Evolutionary conservation across 2,888 invertebrate genomes (phyloP).

Genomic region (Caenorhabditis macrosperma): DNA sequence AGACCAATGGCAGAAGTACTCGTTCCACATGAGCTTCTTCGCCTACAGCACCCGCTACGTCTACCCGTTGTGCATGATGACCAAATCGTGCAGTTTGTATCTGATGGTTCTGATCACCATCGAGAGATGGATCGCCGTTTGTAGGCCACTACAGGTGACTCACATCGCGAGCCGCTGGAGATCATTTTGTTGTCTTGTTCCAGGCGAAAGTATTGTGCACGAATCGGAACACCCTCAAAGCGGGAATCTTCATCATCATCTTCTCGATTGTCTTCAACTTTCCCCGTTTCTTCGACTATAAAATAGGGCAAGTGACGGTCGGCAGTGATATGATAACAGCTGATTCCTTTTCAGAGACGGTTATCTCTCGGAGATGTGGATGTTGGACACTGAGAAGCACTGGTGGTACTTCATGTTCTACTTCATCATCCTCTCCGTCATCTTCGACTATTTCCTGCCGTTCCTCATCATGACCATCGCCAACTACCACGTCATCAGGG

Average conservation of each 20-base stretch:
- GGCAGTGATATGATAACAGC: background rate
- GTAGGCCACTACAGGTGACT: slow-evolving; percentile 55
- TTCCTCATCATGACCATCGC: slow-evolving; percentile 56
- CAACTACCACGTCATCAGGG: slow-evolving; percentile 51
- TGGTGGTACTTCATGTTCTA: slow-evolving; percentile 60
- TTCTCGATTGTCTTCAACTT: slow-evolving; percentile 60
- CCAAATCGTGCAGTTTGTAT: slow-evolving; percentile 54
- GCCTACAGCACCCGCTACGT: slow-evolving; percentile 43
- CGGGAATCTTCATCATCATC: slow-evolving; percentile 50
- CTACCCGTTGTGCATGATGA: slow-evolving; percentile 60
- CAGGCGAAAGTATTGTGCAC: slow-evolving; percentile 57
- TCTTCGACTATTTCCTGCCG: slow-evolving; percentile 54
- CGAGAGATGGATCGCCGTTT: slow-evolving; percentile 62
- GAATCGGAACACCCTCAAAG: slow-evolving; percentile 53
- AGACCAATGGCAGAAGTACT: slow-evolving; percentile 48
- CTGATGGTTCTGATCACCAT: slow-evolving; percentile 59
- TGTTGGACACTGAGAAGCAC: slow-evolving; percentile 56
- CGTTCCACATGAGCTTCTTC: slow-evolving; percentile 39
- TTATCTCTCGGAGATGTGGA: slow-evolving; percentile 58
- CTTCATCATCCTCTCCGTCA: slow-evolving; percentile 43
- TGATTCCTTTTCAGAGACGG: slow-evolving; percentile 37
- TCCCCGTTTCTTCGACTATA: slow-evolving; percentile 56
- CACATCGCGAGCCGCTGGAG: too few relatives aligned
- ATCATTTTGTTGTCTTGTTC: too few relatives aligned
- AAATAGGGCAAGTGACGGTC: slow-evolving; percentile 32